These are phyloP conservation scores for Euclidia mi DNA, from an alignment of 2,888 invertebrate species.

Conservation along the genomic window DNA sequence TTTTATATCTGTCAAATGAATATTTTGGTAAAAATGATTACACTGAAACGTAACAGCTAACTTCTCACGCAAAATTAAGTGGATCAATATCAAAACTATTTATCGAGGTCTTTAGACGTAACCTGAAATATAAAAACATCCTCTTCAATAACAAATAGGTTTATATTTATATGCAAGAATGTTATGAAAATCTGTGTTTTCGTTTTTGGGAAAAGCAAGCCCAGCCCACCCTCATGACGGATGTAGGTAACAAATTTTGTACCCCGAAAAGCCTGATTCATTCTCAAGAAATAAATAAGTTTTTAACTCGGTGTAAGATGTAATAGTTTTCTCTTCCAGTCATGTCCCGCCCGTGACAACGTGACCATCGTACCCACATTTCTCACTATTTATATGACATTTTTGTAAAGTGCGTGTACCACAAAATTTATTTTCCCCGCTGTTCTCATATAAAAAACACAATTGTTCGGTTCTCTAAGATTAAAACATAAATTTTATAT, in stretches of 20 bases:
- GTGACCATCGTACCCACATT: slow-evolving; percentile 35
- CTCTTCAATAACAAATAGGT: too few species aligned
- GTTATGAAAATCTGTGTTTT: too few species aligned
- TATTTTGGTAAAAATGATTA: too few species aligned
- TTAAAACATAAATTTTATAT: slow-evolving; percentile 15
- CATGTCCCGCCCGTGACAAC: slow-evolving; percentile 46
- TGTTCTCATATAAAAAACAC: slow-evolving; percentile 2
- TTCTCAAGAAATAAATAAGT: slow-evolving; percentile 35
- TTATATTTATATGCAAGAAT: too few species aligned
- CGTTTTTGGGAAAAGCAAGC: not conserved
- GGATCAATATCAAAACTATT: too few species aligned
- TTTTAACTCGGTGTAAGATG: slow-evolving; percentile 28
- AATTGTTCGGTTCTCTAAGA: not conserved
- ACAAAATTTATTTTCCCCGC: slow-evolving; percentile 3
- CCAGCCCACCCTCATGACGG: not conserved
- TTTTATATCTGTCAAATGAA: too few species aligned
- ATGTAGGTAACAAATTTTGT: not conserved
- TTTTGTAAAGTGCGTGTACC: slow-evolving; percentile 12
- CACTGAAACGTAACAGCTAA: too few species aligned
- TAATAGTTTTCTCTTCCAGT: slow-evolving; percentile 39
- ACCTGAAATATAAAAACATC: too few species aligned
- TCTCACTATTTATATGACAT: slow-evolving; percentile 25
- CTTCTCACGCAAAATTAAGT: too few species aligned
- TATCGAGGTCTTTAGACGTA: too few species aligned
- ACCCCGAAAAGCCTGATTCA: too few species aligned